phyloP scores from a whole-genome alignment of 2,113 vertebrate genomes.

The Corvus hawaiiensis region DNA sequence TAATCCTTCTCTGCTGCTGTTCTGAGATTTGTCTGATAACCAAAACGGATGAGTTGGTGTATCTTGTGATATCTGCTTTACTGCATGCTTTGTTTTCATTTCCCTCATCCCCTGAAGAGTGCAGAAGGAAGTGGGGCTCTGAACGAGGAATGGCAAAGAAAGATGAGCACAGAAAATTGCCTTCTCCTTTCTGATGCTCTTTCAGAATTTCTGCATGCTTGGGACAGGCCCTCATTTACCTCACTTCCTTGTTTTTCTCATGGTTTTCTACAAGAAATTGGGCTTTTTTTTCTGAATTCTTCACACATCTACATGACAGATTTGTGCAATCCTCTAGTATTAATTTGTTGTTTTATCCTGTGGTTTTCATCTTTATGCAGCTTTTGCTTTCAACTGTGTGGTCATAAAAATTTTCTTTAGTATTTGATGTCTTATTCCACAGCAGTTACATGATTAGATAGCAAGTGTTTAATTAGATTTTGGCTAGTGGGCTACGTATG shows the following conservation, averaged over 20 bases:
- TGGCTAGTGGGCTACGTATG: not conserved
- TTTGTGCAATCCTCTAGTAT: not conserved
- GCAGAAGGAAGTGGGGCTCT: not conserved
- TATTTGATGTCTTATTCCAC: not conserved
- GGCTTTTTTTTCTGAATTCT: not conserved
- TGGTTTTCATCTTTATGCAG: not conserved
- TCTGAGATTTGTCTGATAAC: not conserved
- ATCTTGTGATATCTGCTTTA: not conserved
- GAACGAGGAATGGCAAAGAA: not conserved
- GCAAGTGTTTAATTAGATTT: not conserved
- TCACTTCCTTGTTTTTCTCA: not conserved
- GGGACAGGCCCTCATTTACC: not conserved
- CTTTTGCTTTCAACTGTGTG: not conserved
- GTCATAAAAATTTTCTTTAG: not conserved
- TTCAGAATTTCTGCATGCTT: not conserved
- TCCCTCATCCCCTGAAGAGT: not conserved
- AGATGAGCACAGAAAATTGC: not conserved
- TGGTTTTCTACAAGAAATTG: not conserved
- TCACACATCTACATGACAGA: accelerated
- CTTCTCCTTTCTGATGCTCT: not conserved
- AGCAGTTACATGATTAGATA: not conserved
- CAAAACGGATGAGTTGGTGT: not conserved
- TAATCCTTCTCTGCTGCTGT: not conserved
- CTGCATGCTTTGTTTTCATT: not conserved
- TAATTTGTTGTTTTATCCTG: not conserved